Evolutionary conservation across 2,888 invertebrate species (phyloP).

Genomic region (Trachelus iudaicus): DNA sequence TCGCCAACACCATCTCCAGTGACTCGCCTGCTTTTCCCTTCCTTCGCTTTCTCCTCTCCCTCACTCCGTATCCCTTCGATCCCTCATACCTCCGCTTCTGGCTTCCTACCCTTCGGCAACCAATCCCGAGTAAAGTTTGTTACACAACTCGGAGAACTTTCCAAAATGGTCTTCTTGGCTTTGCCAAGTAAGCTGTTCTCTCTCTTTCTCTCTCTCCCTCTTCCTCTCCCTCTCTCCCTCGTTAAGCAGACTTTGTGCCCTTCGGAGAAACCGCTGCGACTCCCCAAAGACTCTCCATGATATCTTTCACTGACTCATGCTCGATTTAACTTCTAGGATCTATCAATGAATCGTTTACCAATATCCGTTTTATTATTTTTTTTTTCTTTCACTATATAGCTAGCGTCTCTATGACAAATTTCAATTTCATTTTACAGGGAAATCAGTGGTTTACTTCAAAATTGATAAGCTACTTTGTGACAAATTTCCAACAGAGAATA

Average conservation of each 20-base stretch:
- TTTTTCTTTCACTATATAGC: neutral
- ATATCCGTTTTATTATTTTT: neutral
- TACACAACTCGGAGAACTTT: conserved; percentile 62
- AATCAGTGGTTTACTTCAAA: neutral
- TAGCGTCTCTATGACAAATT: neutral
- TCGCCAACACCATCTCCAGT: neutral
- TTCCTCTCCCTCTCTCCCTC: conserved; percentile 33
- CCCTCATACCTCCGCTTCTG: conserved; percentile 14
- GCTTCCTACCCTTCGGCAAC: conserved; percentile 60
- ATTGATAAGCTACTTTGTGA: no score
- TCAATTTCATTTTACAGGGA: neutral
- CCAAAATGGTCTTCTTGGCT: conserved; percentile 53
- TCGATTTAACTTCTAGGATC: neutral
- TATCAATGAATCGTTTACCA: neutral
- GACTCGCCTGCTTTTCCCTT: neutral
- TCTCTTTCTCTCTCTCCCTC: conserved; percentile 32
- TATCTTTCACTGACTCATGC: neutral
- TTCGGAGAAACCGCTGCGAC: neutral
- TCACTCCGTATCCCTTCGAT: conserved; percentile 8
- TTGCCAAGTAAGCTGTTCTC: conserved; percentile 50
- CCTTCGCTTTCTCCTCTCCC: neutral
- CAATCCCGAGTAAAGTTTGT: conserved; percentile 65
- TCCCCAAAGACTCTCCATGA: neutral
- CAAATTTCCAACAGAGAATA: neutral
- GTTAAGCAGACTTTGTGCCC: conserved; percentile 42